Conservation (phyloP, 1,140 invertebrate species). For the Halictus rubicundus region DNA sequence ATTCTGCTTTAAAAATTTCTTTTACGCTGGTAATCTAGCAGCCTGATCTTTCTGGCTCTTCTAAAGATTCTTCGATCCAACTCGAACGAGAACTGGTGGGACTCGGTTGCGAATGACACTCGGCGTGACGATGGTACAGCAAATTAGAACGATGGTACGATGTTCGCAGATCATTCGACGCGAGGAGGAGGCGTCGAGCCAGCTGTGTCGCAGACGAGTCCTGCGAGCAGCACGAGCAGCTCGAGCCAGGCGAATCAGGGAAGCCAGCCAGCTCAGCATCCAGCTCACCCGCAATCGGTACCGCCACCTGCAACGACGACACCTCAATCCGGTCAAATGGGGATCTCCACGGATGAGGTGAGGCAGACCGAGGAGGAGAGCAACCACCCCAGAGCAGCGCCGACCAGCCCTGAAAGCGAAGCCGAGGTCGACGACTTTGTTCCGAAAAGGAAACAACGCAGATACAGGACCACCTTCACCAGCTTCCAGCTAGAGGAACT, state of each 20-base stretch:
- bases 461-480: conserved; percentile 96
- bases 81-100: no score
- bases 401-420: conserved; percentile 85
- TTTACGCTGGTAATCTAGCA: no score
- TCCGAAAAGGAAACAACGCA: conserved; percentile 93
- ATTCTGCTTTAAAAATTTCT: no score
- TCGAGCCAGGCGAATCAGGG: conserved; percentile 69
- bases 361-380: conserved; percentile 72
- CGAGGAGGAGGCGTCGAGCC: conserved; percentile 70
- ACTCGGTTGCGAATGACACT: no score
- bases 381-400: conserved; percentile 77
- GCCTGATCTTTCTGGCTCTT: no score
- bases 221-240: conserved; percentile 76
- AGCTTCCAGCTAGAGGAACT: conserved; percentile 97
- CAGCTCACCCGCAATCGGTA: conserved; percentile 50
- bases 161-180: conserved; percentile 64
- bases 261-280: conserved; percentile 51
- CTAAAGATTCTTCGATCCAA: no score
- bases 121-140: no score
- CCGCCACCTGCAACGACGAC: conserved; percentile 49
- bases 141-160: neutral
- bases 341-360: conserved; percentile 76
- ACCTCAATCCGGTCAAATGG: conserved; percentile 69
- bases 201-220: conserved; percentile 76
- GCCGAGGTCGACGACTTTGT: conserved; percentile 90